Base-by-base conservation (phyloP, 2,888 invertebrate genomes). In the Hedychridium roseum region DNA sequence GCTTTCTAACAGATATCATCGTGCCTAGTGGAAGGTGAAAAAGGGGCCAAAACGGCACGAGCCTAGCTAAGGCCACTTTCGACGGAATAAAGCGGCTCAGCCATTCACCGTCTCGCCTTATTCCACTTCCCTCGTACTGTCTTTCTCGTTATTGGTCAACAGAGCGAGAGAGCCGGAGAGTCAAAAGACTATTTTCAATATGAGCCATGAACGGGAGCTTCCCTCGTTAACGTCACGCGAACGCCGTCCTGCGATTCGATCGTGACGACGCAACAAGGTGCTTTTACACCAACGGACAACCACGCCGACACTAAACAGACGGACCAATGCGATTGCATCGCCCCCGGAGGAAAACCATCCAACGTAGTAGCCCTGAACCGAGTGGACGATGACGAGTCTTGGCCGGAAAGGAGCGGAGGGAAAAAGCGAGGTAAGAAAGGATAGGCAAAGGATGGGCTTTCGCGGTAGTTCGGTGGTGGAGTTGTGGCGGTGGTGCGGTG, bases 131-230 rank as follows among this genome's bases (percentile, higher is more conserved):
- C n/a, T n/a, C n/a, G n/a, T n/a, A n/a, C n/a, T n/a, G n/a, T n/a
- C n/a, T n/a, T n/a, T n/a, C n/a, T n/a, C n/a, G n/a, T n/a, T n/a
- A n/a, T n/a, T n/a, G n/a, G n/a, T n/a, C n/a, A n/a, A n/a, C n/a
- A n/a, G n/a, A n/a, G n/a, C n/a, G n/a, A n/a, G n/a, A n/a, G n/a
- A n/a, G n/a, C n/a, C n/a, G n/a, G n/a, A n/a, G n/a, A n/a, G n/a
- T n/a, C n/a, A n/a, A n/a, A n/a, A n/a, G n/a, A n/a, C 48, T 32
- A 42, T 47, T 54, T 54, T 54, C 54, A 54, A 51, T 54, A 51
- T 50, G 43, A 18, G 14, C n/a, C 43, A 50, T 49, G 52, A 43
- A 50, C 53, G 39, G 12, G n/a, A n/a, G 43, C 41, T 53, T 56
- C 30, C n/a, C 43, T 43, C 42, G 35, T 43, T 56, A 46, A 28